These are phyloP conservation scores for Pachymerium ferrugineum DNA, from an alignment of 2,888 invertebrate genomes.

Conservation along the genomic window DNA sequence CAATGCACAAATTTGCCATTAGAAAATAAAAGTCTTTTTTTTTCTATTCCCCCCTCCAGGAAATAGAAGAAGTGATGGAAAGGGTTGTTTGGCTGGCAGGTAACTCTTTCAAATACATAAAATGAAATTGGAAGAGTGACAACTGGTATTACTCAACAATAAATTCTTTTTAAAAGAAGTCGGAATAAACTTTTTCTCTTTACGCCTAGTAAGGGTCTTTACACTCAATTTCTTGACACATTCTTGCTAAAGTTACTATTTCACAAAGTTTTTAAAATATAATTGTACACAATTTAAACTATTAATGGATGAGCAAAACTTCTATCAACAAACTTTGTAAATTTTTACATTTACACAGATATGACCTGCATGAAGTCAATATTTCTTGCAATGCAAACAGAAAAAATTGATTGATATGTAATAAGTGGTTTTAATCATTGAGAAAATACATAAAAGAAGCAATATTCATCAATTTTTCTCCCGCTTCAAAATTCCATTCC, in stretches of 20 bases:
- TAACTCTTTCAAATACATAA: not conserved
- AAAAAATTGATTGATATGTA: not conserved
- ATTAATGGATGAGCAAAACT: no score
- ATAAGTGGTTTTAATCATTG: not conserved
- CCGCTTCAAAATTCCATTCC: not conserved
- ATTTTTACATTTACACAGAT: no score
- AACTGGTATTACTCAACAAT: not conserved
- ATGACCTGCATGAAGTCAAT: no score
- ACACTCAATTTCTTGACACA: no score
- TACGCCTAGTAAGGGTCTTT: no score
- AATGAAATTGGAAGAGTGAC: constrained; percentile 22
- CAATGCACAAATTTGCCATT: constrained; percentile 20
- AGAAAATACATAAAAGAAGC: not conserved
- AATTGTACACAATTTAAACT: no score
- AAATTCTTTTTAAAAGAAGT: no score
- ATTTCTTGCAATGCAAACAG: no score
- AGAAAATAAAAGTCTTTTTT: constrained; percentile 3
- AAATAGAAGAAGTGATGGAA: constrained; percentile 20
- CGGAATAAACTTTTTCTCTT: not conserved
- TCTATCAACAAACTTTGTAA: no score
- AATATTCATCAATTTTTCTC: constrained; percentile 11
- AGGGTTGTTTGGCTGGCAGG: constrained; percentile 10
- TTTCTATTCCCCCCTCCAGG: not conserved
- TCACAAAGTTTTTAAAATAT: no score
- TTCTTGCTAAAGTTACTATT: no score